Percentiles rank a stretch among this genome's conserved stretches.
These are phyloP conservation scores for Magallana gigas DNA, from an alignment of 1,140 invertebrate genomes.

Conservation along the genomic window DNA sequence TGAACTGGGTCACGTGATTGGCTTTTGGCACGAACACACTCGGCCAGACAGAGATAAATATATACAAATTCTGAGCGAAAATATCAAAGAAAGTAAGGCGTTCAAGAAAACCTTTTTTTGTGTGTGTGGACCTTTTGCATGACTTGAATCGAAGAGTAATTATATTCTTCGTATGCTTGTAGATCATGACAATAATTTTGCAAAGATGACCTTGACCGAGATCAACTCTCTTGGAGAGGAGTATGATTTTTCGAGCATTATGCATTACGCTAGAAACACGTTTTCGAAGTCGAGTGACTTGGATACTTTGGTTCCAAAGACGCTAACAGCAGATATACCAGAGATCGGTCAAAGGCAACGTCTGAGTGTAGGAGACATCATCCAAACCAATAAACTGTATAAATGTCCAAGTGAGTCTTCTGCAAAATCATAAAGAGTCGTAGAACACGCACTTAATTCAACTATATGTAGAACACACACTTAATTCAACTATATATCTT, in stretches of 20 bases:
- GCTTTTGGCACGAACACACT: conserved; percentile 99
- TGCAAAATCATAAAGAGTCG: background rate
- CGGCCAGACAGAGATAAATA: conserved; percentile 94
- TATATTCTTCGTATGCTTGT: background rate
- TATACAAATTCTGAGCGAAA: conserved; percentile 30
- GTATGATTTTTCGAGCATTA: conserved; percentile 95
- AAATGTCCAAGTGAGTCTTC: conserved; percentile 85
- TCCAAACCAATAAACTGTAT: conserved; percentile 97
- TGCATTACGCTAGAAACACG: conserved; percentile 99
- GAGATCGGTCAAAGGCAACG: conserved; percentile 90
- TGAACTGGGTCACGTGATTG: conserved; percentile 98
- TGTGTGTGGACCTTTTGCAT: background rate
- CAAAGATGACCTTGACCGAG: conserved; percentile 95
- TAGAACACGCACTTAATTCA: too few species aligned
- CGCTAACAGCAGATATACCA: conserved; percentile 64
- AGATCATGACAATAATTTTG: conserved; percentile 89
- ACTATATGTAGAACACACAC: too few species aligned
- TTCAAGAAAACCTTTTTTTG: background rate
- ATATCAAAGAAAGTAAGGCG: conserved; percentile 37
- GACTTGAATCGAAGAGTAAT: too few species aligned
- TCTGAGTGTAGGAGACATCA: conserved; percentile 95
- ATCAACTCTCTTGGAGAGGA: conserved; percentile 95
- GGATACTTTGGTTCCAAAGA: conserved; percentile 93
- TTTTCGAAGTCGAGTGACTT: conserved; percentile 96
- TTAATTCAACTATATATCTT: too few species aligned